Percentiles rank a stretch among this genome's conserved stretches.
These are phyloP conservation scores for Copidosoma aretas DNA, from an alignment of 2,888 invertebrate genomes.

Conservation along the genomic window DNA sequence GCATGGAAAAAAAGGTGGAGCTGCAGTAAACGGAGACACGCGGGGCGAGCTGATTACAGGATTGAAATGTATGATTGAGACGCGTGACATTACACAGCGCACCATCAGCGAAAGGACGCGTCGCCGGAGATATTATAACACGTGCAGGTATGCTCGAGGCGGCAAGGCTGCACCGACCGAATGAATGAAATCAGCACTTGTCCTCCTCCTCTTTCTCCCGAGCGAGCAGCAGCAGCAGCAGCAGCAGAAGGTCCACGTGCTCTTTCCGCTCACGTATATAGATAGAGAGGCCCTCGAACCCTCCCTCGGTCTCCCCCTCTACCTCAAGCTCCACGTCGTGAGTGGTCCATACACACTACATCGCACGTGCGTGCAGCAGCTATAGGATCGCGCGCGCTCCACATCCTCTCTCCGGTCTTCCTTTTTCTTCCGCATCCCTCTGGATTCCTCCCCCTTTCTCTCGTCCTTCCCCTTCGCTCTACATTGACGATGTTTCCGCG, in stretches of 20 bases:
- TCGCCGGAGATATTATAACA: too few species aligned
- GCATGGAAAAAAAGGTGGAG: not conserved
- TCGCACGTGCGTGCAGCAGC: too few species aligned
- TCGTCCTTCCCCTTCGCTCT: conserved; percentile 23
- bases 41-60: conserved; percentile 34
- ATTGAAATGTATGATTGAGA: conserved; percentile 11
- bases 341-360: too few species aligned
- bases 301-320: conserved; percentile 44
- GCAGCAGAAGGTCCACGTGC: conserved; percentile 54
- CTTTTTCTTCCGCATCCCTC: conserved; percentile 42
- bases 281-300: conserved; percentile 26
- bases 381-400: too few species aligned
- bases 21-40: not conserved
- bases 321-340: too few species aligned
- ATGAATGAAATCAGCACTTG: conserved; percentile 55
- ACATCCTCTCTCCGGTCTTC: conserved; percentile 43
- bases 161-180: conserved; percentile 42
- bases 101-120: too few species aligned
- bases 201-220: conserved; percentile 56
- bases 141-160: conserved; percentile 35
- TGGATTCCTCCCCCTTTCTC: conserved; percentile 31
- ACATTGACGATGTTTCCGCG: too few species aligned
- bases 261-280: conserved; percentile 50
- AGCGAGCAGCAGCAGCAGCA: too few species aligned
- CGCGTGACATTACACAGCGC: too few species aligned